Base-by-base conservation (phyloP, 2,113 vertebrate genomes). In the Coracopsis vasa region DNA sequence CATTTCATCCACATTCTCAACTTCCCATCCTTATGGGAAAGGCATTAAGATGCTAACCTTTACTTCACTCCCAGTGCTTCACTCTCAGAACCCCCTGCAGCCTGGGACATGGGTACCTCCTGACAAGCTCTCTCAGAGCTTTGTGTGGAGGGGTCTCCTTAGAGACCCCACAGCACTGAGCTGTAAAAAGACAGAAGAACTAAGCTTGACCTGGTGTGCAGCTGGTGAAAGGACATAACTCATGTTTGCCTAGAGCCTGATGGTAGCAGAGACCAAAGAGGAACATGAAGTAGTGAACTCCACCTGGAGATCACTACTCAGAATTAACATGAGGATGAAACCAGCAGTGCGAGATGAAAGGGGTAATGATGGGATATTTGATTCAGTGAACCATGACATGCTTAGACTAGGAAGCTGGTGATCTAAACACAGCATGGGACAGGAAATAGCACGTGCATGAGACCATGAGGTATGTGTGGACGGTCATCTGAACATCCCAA, bases 91-190 rank as follows among this genome's bases (percentile, higher is more conserved):
- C 7, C 2, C 12, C 9, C n/a, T 21, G 4, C 2, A 66, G 16
- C 6, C 39, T 28, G 35, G 24, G 35, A 10, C 82, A 70, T 3
- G 37, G 39, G 10, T 19, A 58, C 25, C 48, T 15, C 47, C 35
- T 14, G 16, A 51, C 15, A 67, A 72, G 25, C 33, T 80, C 35
- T 53, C 13, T 7, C 41, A 72, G 33, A 39, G 21, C 58, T 25
- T 41, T 9, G 16, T 13, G 45, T 18, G 13, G 17, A 80, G 13
- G 12, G 2, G 13, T 27, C 24, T 0, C 1, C 69, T n/a, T 9
- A 45, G 53, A 56, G 28, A 39, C 21, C 42, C 65, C 8, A 51
- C 29, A 23, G 31, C 1, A 1, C 53, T 39, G 80, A 53, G 44
- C 2, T 80, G 16, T 39, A 60, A 70, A 48, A 62, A 41, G 9